phyloP scores from a whole-genome alignment of 1,140 invertebrate genomes.

The Sycophaga agraensis region DNA sequence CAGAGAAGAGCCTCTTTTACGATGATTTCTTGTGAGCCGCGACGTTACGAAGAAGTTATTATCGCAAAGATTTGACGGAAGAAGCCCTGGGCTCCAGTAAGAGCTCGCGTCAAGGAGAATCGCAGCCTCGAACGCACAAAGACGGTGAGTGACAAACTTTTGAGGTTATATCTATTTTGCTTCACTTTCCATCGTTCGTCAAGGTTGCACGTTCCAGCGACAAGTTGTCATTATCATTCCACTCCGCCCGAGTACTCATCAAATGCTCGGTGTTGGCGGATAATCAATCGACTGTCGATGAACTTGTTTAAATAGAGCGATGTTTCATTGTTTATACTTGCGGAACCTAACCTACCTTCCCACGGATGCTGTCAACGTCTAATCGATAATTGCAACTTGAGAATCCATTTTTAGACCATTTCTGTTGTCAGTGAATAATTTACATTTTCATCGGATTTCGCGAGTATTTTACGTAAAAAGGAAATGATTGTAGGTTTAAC shows the following conservation, averaged over 20 bases:
- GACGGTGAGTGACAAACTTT: slow-evolving; percentile 6
- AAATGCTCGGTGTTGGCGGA: neutral
- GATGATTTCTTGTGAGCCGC: neutral
- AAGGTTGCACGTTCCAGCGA: neutral
- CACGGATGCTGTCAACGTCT: too few species aligned
- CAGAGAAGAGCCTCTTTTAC: neutral
- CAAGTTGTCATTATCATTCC: neutral
- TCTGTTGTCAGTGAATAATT: too few species aligned
- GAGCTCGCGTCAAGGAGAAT: neutral
- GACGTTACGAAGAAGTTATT: neutral
- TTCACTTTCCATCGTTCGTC: neutral
- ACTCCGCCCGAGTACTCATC: neutral
- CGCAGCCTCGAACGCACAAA: neutral
- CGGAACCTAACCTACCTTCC: slow-evolving; percentile 4
- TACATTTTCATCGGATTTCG: too few species aligned
- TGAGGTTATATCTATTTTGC: slow-evolving; percentile 6
- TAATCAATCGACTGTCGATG: neutral
- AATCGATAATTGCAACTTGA: too few species aligned
- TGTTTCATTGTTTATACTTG: slow-evolving; percentile 1
- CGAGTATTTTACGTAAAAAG: too few species aligned
- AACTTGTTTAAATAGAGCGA: neutral
- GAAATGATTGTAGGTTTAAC: too few species aligned
- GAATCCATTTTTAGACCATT: too few species aligned
- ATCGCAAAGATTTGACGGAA: slow-evolving; percentile 2
- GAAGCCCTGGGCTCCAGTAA: too few species aligned